Percentiles rank a stretch among this genome's conserved stretches.
Conservation (phyloP, 2,888 invertebrate species). For the Augiades crinisus region DNA sequence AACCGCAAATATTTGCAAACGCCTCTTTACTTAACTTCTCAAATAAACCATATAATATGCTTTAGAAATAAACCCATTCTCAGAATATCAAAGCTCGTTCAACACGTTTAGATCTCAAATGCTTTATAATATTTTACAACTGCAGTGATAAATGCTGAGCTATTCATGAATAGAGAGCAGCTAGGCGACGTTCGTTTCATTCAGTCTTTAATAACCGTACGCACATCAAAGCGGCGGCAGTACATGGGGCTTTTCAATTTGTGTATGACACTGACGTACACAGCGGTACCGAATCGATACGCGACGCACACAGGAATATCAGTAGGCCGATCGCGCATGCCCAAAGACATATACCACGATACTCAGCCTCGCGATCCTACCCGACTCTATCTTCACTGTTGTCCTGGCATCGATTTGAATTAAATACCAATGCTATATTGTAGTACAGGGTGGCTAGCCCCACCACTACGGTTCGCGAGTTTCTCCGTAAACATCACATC, state of each 20-base stretch:
- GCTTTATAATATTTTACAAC: slow-evolving; percentile 7
- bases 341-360: slow-evolving; percentile 53
- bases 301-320: slow-evolving; percentile 63
- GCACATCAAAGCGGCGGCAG: slow-evolving; percentile 46
- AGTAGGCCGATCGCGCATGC: slow-evolving; percentile 59
- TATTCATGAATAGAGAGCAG: slow-evolving; percentile 30
- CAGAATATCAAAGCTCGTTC: background rate
- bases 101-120: slow-evolving; percentile 3
- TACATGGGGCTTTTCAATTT: slow-evolving; percentile 49
- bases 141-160: slow-evolving; percentile 6
- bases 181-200: slow-evolving; percentile 43
- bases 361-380: slow-evolving; percentile 45
- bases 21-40: no score
- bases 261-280: slow-evolving; percentile 70
- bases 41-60: background rate
- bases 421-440: slow-evolving; percentile 44
- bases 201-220: slow-evolving; percentile 59
- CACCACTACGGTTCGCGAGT: slow-evolving; percentile 57
- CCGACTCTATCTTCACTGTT: slow-evolving; percentile 42
- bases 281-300: slow-evolving; percentile 68
- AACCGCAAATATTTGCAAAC: no score
- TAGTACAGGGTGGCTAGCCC: slow-evolving; percentile 55
- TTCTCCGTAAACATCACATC: slow-evolving; percentile 73
- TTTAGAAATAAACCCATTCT: background rate
- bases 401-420: slow-evolving; percentile 45